Base-by-base conservation (phyloP, 1,140 invertebrate species). In the Eciton burchellii region DNA sequence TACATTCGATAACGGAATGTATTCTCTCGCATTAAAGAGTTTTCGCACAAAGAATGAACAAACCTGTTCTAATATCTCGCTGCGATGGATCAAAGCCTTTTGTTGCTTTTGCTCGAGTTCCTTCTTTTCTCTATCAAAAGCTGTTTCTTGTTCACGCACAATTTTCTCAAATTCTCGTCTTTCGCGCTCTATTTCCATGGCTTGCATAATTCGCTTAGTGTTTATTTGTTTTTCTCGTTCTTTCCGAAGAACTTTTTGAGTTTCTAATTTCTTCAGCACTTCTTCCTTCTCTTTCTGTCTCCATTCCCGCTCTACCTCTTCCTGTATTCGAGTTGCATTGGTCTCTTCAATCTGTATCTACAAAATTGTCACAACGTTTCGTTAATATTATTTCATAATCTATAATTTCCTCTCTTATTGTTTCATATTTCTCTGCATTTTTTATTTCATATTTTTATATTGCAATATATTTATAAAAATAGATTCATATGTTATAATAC, bases 141-240 rank as follows among this genome's bases (percentile, higher is more conserved):
- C 93, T 43, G 92, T 88, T 56, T 94, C 94, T 59, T 95, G 93
- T 49, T 91, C 84, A 0, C 91, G 88, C 3, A 94, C 79, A 14
- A 96, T 94, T 82, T 94, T 94, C 70, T 94, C 93, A 72, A 95
- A 95, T 88, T 96, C 95, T 19, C 94, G 90, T 82, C 95, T 95
- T 52, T 96, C 95, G 2, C 95, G 90, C 35, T 95, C 95, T 1
- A 96, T 93, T 85, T 96, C 95, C 24, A 95, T 92, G 0, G 96
- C 96, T 83, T 95, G 94, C 24, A 92, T 92, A 85, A 93, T 93
- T 89, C 94, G 91, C 54, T 95, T 94, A 16, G 92, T 92, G 24
- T 90, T 87, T 41, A 95, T 94, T 88, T 96, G 95, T 65, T 94
- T 91, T 54, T 93, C 89, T 47, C 95, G 89, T 6, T 91, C 93